phyloP scores from a whole-genome alignment of 2,797 vertebrate genomes.

The Mormyrus proboscirostris region DNA sequence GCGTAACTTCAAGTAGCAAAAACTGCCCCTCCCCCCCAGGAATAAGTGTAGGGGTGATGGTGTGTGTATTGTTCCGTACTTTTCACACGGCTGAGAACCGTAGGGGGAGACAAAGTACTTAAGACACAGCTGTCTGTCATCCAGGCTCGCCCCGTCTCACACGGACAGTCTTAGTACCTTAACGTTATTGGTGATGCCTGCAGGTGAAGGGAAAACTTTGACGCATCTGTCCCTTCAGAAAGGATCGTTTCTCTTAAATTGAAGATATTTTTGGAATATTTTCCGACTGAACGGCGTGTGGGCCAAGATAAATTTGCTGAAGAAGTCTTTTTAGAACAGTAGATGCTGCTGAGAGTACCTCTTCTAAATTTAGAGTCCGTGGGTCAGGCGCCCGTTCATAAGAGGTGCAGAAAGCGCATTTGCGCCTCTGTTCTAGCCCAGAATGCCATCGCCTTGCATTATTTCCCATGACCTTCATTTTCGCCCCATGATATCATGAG shows the following conservation, averaged over 20 bases:
- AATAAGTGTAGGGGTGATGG: background rate
- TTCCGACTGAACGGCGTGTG: background rate
- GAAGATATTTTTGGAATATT: background rate
- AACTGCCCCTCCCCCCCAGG: background rate
- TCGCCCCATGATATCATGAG: background rate
- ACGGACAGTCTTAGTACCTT: background rate
- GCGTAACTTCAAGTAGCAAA: background rate
- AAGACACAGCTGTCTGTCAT: slow-evolving; percentile 13
- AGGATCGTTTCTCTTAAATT: background rate
- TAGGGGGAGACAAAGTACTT: slow-evolving; percentile 17
- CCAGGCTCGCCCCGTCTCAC: background rate
- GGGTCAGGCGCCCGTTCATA: background rate
- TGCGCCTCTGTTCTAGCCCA: background rate
- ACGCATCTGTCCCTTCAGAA: background rate
- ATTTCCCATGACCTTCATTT: background rate
- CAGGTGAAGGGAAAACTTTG: background rate
- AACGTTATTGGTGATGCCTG: background rate
- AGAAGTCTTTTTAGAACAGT: background rate
- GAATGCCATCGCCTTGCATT: background rate
- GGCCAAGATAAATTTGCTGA: background rate
- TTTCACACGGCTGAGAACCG: background rate
- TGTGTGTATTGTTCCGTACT: background rate
- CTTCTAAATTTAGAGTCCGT: background rate
- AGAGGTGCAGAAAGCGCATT: background rate
- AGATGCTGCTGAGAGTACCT: background rate